Evolutionary conservation across 2,888 invertebrate genomes (phyloP), one percentile per base, ranked within the genome.

Genomic region (Linyphia triangularis): DNA sequence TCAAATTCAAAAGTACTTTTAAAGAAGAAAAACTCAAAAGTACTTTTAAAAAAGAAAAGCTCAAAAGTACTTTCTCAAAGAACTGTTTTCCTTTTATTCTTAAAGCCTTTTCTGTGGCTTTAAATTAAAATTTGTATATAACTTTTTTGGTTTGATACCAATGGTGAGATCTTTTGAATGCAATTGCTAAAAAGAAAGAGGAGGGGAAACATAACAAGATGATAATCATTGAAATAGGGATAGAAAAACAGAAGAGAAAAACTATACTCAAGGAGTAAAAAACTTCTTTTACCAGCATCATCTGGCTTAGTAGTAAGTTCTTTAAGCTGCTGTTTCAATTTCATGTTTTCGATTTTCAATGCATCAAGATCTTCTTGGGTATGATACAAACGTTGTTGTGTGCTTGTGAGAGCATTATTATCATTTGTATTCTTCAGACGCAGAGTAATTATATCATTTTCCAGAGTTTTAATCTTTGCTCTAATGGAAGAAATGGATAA

Each of bases 371-470:
- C 69, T 19, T 51, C 26, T 7, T 67, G 30, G 26, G 61, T 24
- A 6, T 57, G 16, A 67, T 85, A 85, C 4, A 77, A 30, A 10
- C 6, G 19, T 5, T 30, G 59, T 6, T 59, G 37, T 9, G 69
- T 59, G n/a, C 22, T 7, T 13, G 19, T 28, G 9, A 85, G 59
- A n/a, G 43, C 16, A 24, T 69, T 69, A 26, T 85, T 69, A 7
- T 33, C 37, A 5, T 22, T 6, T 9, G 67, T 75, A 9, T 77
- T 67, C 28, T 77, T 19, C 1, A 57, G 0, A 6, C 69, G 51
- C 16, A 59, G 6, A 57, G 51, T 85, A 19, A 85, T 24, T 22
- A 85, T 13, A 37, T 85, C 77, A 57, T 65, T 28, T 37, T 67
- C 33, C 10, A 85, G 13, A 1, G 37, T 37, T 77, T 77, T 59